Evolutionary conservation across 2,797 vertebrate species (phyloP).

Genomic region (Sardinella longiceps): DNA sequence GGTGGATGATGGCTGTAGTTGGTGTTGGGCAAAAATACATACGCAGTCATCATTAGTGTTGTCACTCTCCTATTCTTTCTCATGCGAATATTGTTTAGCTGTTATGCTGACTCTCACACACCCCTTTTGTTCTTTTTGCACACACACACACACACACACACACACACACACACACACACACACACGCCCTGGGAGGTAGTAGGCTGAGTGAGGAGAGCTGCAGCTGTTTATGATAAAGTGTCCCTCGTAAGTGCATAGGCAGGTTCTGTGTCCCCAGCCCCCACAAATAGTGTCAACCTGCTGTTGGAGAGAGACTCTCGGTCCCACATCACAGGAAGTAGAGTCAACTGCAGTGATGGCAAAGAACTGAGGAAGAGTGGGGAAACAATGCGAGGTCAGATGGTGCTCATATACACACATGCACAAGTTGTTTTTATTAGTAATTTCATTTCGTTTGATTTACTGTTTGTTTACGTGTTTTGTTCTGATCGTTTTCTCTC

Average conservation of each 20-base stretch:
- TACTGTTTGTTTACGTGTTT: not conserved
- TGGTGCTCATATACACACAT: not conserved
- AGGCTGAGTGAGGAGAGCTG: not conserved
- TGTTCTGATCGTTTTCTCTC: not conserved
- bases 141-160: conserved; percentile 44
- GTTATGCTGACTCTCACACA: conserved; percentile 35
- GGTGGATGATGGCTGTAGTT: conserved; percentile 13
- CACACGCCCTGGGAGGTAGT: conserved; percentile 18
- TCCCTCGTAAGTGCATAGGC: not conserved
- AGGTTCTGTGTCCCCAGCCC: not conserved
- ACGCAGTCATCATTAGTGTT: not conserved
- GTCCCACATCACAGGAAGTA: conserved; percentile 38
- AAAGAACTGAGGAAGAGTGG: conserved; percentile 23
- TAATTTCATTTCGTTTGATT: too few species aligned
- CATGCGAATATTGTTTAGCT: conserved; percentile 6
- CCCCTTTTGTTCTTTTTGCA: not conserved
- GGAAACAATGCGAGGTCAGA: conserved; percentile 37
- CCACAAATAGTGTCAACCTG: conserved; percentile 3
- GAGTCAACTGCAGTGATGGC: conserved; percentile 28
- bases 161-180: conserved; percentile 8
- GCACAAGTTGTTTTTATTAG: too few species aligned
- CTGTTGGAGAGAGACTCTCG: conserved; percentile 36
- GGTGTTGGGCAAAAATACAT: not conserved
- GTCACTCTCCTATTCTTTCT: not conserved
- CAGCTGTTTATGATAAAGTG: conserved; percentile 26